phyloP scores from a whole-genome alignment of 2,888 invertebrate genomes.

The Myathropa florea region DNA sequence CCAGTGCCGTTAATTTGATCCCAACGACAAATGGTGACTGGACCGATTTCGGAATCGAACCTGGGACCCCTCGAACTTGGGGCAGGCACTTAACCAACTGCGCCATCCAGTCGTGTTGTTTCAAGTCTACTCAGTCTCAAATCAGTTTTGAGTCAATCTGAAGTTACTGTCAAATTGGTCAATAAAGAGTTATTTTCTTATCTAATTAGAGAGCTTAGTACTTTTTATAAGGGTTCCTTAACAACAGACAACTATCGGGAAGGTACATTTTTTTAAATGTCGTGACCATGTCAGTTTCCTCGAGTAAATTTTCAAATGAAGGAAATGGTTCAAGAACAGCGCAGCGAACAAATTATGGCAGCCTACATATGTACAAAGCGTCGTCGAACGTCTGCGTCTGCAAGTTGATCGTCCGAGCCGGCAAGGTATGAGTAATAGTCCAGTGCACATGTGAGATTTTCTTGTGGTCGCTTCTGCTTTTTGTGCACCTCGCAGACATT shows the following conservation, averaged over 20 bases:
- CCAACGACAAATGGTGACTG: no score
- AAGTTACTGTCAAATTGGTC: no score
- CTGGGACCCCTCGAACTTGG: no score
- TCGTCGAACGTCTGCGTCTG: background rate
- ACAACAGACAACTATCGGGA: no score
- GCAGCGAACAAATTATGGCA: conserved; percentile 55
- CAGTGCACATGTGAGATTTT: conserved; percentile 40
- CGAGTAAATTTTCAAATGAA: background rate
- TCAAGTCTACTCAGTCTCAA: no score
- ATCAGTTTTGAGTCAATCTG: no score
- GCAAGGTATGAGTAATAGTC: conserved; percentile 12
- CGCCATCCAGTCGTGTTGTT: no score
- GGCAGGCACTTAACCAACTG: no score
- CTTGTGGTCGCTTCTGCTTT: conserved; percentile 58
- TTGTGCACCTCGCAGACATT: conserved; percentile 65
- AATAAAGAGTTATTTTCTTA: background rate
- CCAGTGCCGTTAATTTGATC: no score
- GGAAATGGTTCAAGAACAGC: background rate
- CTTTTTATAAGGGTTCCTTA: background rate
- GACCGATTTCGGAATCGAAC: no score
- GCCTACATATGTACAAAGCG: conserved; percentile 29
- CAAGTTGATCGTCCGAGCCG: background rate
- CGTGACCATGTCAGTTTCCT: background rate
- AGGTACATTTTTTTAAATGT: no score
- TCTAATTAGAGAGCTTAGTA: background rate